Base-by-base conservation (phyloP, 2,888 invertebrate genomes). In the Spilarctia lutea region DNA sequence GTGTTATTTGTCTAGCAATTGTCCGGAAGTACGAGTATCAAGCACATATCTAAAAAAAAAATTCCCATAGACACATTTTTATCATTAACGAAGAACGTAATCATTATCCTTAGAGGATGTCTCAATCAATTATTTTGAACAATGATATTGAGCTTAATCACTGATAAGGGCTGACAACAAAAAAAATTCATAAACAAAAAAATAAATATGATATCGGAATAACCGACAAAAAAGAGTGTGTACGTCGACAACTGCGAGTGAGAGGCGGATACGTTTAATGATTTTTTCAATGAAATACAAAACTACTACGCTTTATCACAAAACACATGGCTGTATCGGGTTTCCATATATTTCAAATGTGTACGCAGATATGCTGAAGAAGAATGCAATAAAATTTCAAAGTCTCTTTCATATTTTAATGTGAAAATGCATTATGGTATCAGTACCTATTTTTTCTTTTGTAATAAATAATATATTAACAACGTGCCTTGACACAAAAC, bases 281-380 rank as follows among this genome's bases (percentile, higher is more conserved):
- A 20, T 13, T 69, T 69, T 69, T 39, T 69, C 27, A 56, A 60
- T 24, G 20, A 48, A 48, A 68, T 30, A 48, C 24, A 30, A 68
- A 20, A 30, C 16, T 11, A 24, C 16, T 20, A 24, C 33, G 30
- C 27, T 13, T 68, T 33, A 30, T 68, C 68, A 63, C 71, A 71
- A 30, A 70, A 70, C 71, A 71, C 30, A 71, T 71, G 71, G 63
- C 71, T 30, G 48, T 33, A 48, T 68, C 33, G 7, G 48, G 24
- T 48, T 33, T 6, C 48, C 30, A 24, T 11, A 30, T 33, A 68
- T 68, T 48, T 33, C 24, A 45, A 68, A 68, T 33, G 30, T 45
- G 48, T 68, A 68, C 11, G 45, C 30, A 45, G 20, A 67, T 67
- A 18, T 30, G 30, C 30, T 18, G 13, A 63, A 63, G 27, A 27